Evolutionary conservation across 2,888 invertebrate species (phyloP).

Genomic region (Synergus gifuensis): DNA sequence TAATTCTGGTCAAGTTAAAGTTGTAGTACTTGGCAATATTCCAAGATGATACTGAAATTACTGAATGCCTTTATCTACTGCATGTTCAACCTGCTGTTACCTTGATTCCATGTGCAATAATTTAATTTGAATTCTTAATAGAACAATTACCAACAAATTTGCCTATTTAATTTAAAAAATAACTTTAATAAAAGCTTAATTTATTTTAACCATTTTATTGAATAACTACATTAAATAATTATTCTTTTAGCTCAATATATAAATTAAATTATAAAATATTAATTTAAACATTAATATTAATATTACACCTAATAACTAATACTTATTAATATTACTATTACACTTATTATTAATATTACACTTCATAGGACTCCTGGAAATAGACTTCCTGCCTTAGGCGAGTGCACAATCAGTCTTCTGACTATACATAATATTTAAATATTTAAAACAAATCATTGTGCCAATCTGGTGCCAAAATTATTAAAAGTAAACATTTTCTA

Average conservation of each 20-base stretch:
- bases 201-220: not conserved
- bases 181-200: not conserved
- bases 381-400: not conserved
- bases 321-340: no score
- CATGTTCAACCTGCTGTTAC: not conserved
- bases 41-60: not conserved
- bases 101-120: not conserved
- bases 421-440: not conserved
- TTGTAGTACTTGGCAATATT: not conserved
- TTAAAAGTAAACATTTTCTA: not conserved
- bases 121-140: not conserved
- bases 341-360: not conserved
- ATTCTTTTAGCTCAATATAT: no score
- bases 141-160: not conserved
- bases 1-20: not conserved
- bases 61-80: not conserved
- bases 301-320: no score
- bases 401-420: not conserved
- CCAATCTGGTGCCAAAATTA: not conserved
- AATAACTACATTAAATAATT: not conserved
- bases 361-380: not conserved
- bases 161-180: not conserved
- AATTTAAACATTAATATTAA: no score
- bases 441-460: not conserved
- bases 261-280: no score